These are phyloP conservation scores for Terebella lapidaria DNA, from an alignment of 2,888 invertebrate species.

Conservation along the genomic window DNA sequence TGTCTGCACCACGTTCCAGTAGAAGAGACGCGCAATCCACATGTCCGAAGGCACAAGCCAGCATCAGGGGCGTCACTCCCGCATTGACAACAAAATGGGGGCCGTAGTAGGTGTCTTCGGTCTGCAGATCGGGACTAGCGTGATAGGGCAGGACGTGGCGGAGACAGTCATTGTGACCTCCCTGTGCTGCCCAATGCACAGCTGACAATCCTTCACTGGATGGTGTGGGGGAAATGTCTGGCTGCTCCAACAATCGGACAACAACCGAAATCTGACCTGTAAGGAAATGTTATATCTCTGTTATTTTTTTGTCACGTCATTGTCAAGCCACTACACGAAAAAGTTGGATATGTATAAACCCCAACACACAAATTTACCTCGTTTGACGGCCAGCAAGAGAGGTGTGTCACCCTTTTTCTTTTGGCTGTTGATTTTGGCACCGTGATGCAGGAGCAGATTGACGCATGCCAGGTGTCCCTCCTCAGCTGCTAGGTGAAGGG, in stretches of 20 bases:
- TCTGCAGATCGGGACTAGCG: background rate
- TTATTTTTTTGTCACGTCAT: background rate
- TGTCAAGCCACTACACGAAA: background rate
- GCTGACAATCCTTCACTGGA: constrained; percentile 4
- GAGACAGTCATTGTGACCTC: constrained; percentile 9
- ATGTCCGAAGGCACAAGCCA: constrained; percentile 29
- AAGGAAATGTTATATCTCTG: background rate
- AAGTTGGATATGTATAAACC: background rate
- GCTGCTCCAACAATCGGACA: constrained; percentile 6
- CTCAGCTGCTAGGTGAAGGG: constrained; percentile 34
- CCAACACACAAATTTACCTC: constrained; percentile 28
- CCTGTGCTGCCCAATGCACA: constrained; percentile 19
- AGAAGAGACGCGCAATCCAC: constrained; percentile 25
- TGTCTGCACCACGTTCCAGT: constrained; percentile 25
- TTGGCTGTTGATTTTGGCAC: constrained; percentile 29
- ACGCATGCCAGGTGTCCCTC: constrained; percentile 27
- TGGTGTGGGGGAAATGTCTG: background rate
- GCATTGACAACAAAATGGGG: constrained; percentile 24
- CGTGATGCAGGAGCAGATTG: constrained; percentile 26
- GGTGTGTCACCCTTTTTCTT: constrained; percentile 33
- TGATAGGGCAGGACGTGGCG: constrained; percentile 1
- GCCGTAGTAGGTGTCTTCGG: constrained; percentile 12
- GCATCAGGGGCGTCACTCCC: constrained; percentile 31
- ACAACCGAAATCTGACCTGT: constrained; percentile 13
- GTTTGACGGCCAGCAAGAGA: constrained; percentile 29